A percentile compares a stretch with the other conserved stretches of the same genome.
Evolutionary conservation across 2,888 invertebrate genomes (phyloP).

Genomic region (Halocaridina rubra): DNA sequence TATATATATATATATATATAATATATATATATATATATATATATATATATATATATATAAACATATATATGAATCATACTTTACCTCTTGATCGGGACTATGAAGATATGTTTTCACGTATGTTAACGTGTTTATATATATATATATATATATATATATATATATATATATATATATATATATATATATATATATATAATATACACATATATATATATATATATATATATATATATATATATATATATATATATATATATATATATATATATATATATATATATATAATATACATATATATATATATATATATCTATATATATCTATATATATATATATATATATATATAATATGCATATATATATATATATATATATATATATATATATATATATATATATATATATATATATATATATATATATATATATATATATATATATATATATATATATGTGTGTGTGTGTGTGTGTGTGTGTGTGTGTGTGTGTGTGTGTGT

Average conservation of each 20-base stretch:
- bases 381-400: slow-evolving; percentile 4
- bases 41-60: too few species aligned
- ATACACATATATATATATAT: background rate
- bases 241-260: background rate
- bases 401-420: slow-evolving; percentile 32
- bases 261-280: background rate
- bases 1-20: too few species aligned
- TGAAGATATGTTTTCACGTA: background rate
- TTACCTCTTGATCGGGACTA: too few species aligned
- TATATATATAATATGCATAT: slow-evolving; percentile 11
- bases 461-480: slow-evolving; percentile 23
- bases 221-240: slow-evolving; percentile 5
- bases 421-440: slow-evolving; percentile 9
- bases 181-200: background rate
- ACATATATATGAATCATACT: too few species aligned
- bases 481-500: slow-evolving; percentile 21
- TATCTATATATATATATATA: slow-evolving; percentile 3
- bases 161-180: background rate
- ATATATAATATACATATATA: background rate
- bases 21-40: too few species aligned
- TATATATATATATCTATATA: background rate
- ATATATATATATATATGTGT: slow-evolving; percentile 23
- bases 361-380: slow-evolving; percentile 2
- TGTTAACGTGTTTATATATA: background rate
- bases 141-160: background rate